Evolutionary conservation across 2,888 invertebrate species (phyloP), one percentile per base, ranked within the genome.

Genomic region (Conus canariensis): DNA sequence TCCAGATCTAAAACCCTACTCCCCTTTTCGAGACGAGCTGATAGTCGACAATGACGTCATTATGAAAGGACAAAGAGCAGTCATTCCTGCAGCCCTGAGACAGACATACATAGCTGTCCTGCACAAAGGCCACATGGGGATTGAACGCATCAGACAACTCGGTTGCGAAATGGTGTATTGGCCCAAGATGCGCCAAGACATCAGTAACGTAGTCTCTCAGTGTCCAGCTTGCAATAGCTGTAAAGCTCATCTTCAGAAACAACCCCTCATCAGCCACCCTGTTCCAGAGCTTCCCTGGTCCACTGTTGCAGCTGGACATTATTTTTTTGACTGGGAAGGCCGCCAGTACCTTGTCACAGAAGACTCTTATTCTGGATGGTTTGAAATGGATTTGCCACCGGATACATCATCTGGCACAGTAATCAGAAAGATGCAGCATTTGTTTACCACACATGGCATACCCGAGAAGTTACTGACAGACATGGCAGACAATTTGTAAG

Each of bases 21-120:
- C 45, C 7, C 58, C 22, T 19, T 82, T 82, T n/a, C 1, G 82
- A 14, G 82, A 58, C 19, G 82, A 82, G 56, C 56, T 82, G 82
- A 87, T 92, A 12, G 88, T 91, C 19, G 58, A 83, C 12, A 83
- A 83, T 22, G 82, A 58, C 56, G 22, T 83, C 82, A 83, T 83
- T 10, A 14, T 83, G 16, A 83, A 83, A 83, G 82, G 82, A 83
- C 82, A 83, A 19, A 83, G 19, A 58, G 82, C 82, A 19, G 82
- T 83, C 5, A 58, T 83, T 0, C 82, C 82, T 45, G 45, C 45
- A 45, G 45, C 45, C 45, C 45, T 45, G 4, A 45, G 45, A 45
- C 45, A 45, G 30, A 0, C 30, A 30, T 83, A 83, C 58, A 58
- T 83, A 6, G 58, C 83, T 22, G 58, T 83, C 22, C 58, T 83